A percentile compares a stretch with the other conserved stretches of the same genome.
These are phyloP conservation scores for Myotis planiceps DNA, from an alignment of 2,797 vertebrate species.

Conservation along the genomic window DNA sequence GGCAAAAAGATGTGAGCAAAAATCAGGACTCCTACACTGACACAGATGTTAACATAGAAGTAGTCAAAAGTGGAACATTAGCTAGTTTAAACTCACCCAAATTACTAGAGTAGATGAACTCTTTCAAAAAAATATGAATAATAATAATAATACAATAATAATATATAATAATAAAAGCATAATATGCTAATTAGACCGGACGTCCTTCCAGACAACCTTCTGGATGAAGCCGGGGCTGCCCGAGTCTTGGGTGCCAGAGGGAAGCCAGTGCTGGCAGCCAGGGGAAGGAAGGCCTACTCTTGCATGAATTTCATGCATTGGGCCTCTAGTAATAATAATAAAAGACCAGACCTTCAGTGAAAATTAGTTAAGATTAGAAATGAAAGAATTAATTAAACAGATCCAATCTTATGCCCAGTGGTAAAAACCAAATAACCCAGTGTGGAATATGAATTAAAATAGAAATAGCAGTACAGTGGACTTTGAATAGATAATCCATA, in stretches of 20 bases:
- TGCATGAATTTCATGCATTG: too few relatives aligned
- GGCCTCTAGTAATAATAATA: neutral
- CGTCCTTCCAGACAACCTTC: too few relatives aligned
- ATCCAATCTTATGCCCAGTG: neutral
- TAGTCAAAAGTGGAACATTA: neutral
- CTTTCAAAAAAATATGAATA: neutral
- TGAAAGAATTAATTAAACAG: neutral
- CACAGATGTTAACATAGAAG: neutral
- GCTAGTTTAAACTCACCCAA: neutral
- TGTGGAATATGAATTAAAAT: neutral
- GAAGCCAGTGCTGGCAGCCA: too few relatives aligned
- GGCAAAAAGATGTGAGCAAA: neutral
- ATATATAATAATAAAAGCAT: too few relatives aligned
- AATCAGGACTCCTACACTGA: neutral
- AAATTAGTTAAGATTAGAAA: neutral
- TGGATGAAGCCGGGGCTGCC: too few relatives aligned
- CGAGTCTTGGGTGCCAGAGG: too few relatives aligned
- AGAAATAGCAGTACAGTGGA: neutral
- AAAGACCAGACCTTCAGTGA: neutral
- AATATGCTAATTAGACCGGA: too few relatives aligned
- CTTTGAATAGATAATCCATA: neutral
- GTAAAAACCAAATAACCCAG: neutral
- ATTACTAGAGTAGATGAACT: neutral
- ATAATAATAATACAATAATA: too few relatives aligned
- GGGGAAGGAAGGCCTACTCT: too few relatives aligned